These are phyloP conservation scores for Chrysemys picta DNA, from an alignment of 2,113 vertebrate species.

Conservation along the genomic window DNA sequence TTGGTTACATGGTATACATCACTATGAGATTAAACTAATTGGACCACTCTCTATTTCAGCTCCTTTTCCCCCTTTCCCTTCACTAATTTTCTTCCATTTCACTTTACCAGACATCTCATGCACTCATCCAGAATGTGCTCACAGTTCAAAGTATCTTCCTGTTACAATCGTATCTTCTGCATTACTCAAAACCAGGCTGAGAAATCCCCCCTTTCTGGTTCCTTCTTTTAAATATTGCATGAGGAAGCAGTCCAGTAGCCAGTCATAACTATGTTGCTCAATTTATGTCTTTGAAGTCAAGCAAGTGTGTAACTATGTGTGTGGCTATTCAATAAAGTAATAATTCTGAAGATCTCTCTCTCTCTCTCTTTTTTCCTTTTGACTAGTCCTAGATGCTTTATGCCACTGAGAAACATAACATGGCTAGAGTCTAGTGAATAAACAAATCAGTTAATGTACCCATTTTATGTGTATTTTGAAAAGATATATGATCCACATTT, in stretches of 20 bases:
- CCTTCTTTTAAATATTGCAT: constrained; percentile 43
- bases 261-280: constrained; percentile 34
- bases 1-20: neutral
- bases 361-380: constrained; percentile 4
- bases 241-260: constrained; percentile 42
- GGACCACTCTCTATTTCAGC: neutral
- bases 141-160: constrained; percentile 1
- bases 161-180: constrained; percentile 1
- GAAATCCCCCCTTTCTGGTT: constrained; percentile 57
- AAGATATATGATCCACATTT: constrained; percentile 29
- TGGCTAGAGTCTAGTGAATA: constrained; percentile 6
- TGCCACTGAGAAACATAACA: neutral
- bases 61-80: neutral
- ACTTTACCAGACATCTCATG: neutral
- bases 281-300: constrained; percentile 57
- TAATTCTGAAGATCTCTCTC: neutral
- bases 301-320: neutral
- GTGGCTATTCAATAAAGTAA: constrained; percentile 59
- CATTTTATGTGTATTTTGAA: constrained; percentile 26
- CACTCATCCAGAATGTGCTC: constrained; percentile 5
- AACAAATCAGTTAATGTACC: constrained; percentile 19
- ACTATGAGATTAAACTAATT: neutral
- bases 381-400: constrained; percentile 17
- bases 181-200: constrained; percentile 54
- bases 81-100: constrained; percentile 1